Base-by-base conservation (phyloP, 1,140 invertebrate genomes). In the Drosophila truncata region DNA sequence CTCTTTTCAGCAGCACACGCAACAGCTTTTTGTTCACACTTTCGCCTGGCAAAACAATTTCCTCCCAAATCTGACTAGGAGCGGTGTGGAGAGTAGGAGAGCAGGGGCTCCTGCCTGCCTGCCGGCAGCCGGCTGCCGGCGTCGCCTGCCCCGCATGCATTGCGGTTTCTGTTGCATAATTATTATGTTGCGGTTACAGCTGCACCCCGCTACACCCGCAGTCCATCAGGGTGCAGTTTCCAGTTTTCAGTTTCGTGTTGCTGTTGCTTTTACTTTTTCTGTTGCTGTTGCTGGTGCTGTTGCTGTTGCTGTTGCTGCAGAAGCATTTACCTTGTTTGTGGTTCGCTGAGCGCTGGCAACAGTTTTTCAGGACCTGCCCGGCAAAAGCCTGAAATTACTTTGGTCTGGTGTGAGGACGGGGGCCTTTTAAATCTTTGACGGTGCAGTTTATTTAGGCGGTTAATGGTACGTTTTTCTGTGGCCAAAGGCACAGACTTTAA, bases 11-110 rank as follows among this genome's bases (percentile, higher is more conserved):
- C 83, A 87, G 63, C 82, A 83, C 82, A 86, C 82, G 82, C 83
- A 87, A 88, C 84, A 88, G 84, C 85, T 88, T 88, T 86, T 88
- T 88, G 84, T 88, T 88, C 84, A 88, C 84, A 88, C 84, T 88
- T 88, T 88, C 84, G 85, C 84, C 80, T 83, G 72, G 84, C 77
- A 87, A 88, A 87, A 87, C 84, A 87, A 87, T 87, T 87, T 80
- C 50, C 77, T 78, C 71, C 75, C 80, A 67, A 77, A 71, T 79
- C 80, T 58, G 65, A 25, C 61, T 35, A 35, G 44, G 54, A 71
- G 44, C 31, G 29, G n/a, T 18, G 58, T 11, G 13, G 29, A 23
- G 25, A 11, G 52, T 33, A 3, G 13, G 29, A 23, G 31, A 11
- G 52, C 52, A 3, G 57, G 37, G 69, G 64, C 29, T 65, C 69